phyloP scores from a whole-genome alignment of 2,113 vertebrate genomes.

The Dolichallabes microphthalmus region DNA sequence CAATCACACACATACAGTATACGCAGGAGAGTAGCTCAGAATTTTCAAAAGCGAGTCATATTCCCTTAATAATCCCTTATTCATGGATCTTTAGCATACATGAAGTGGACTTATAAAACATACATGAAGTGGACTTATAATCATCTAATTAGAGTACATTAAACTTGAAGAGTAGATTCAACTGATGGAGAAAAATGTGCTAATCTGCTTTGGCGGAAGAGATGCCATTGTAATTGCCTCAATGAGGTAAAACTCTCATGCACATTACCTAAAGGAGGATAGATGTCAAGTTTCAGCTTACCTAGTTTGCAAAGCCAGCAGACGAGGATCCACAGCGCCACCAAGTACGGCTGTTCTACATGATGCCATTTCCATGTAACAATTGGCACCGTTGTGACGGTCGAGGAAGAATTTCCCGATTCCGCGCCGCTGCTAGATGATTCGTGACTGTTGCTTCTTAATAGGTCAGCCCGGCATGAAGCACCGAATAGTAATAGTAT shows the following conservation, averaged over 20 bases:
- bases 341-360: slow-evolving; percentile 66
- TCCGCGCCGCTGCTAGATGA: neutral
- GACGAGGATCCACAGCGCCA: slow-evolving; percentile 73
- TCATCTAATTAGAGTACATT: no score
- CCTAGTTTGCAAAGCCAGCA: slow-evolving; percentile 75
- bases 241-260: neutral
- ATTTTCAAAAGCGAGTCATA: neutral
- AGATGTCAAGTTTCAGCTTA: slow-evolving; percentile 51
- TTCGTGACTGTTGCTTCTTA: neutral
- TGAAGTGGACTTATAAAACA: neutral
- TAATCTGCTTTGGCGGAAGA: neutral
- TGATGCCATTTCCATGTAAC: slow-evolving; percentile 75
- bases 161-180: neutral
- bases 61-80: neutral
- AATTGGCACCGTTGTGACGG: slow-evolving; percentile 69
- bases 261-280: neutral
- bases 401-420: neutral
- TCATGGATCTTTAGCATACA: neutral
- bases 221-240: neutral
- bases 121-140: neutral
- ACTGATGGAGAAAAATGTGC: no score
- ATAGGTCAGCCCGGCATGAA: neutral
- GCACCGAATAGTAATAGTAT: slow-evolving; percentile 17
- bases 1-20: neutral
- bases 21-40: neutral